Evolutionary conservation across 2,888 invertebrate genomes (phyloP).

Genomic region (Drosophila siamana): DNA sequence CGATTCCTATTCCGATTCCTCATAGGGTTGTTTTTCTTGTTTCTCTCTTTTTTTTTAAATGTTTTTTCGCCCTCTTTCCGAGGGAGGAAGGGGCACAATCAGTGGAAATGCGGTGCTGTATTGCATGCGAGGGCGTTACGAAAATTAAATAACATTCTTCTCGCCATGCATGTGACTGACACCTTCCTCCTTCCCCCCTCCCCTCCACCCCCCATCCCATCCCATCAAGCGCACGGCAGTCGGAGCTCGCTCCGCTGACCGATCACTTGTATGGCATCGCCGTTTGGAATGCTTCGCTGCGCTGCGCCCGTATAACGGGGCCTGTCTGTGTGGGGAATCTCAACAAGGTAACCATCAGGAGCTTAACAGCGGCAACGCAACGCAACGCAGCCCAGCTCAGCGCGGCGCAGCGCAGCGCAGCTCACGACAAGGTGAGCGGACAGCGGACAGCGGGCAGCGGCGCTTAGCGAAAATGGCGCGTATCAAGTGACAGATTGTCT

Average conservation of each 20-base stretch:
- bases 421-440: conserved; percentile 3
- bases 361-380: conserved; percentile 34
- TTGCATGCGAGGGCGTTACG: conserved; percentile 63
- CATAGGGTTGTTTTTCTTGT: conserved; percentile 17
- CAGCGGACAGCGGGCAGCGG: conserved; percentile 15
- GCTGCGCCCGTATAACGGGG: conserved; percentile 74
- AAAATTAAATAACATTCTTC: conserved; percentile 76
- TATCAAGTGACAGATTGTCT: conserved; percentile 78
- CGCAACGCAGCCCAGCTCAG: conserved; percentile 21
- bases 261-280: conserved; percentile 83
- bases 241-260: conserved; percentile 1
- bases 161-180: conserved; percentile 51
- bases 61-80: background rate
- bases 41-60: too few relatives aligned
- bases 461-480: conserved; percentile 65
- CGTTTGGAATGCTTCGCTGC: conserved; percentile 76
- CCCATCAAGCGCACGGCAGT: background rate
- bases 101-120: conserved; percentile 19
- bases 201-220: background rate
- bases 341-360: conserved; percentile 64
- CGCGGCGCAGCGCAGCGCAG: too few relatives aligned
- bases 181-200: conserved; percentile 36
- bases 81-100: conserved; percentile 9
- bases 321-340: conserved; percentile 57
- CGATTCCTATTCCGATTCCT: conserved; percentile 13